A percentile compares a stretch with the other conserved stretches of the same genome.
Conservation (phyloP, 2,797 vertebrate species). For the Lagorchestes hirsutus region DNA sequence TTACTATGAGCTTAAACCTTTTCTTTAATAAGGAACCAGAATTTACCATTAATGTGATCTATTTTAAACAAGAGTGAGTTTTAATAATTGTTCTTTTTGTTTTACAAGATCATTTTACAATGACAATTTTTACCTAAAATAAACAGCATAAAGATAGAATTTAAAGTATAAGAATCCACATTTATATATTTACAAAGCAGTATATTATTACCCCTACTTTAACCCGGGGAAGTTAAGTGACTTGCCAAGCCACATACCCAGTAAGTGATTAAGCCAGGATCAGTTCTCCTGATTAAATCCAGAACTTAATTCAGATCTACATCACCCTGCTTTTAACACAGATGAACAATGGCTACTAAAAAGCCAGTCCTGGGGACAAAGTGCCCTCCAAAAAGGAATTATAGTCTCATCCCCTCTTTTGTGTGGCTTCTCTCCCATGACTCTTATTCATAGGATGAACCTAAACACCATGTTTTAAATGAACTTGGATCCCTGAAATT, state of each 20-base stretch:
- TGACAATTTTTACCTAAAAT: not conserved
- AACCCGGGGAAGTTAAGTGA: not conserved
- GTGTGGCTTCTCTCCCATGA: conserved; percentile 9
- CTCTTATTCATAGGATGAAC: not conserved
- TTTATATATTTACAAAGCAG: not conserved
- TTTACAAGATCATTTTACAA: conserved; percentile 56
- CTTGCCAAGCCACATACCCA: not conserved
- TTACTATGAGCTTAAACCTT: not conserved
- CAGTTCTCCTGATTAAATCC: not conserved
- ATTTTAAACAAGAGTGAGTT: conserved; percentile 37
- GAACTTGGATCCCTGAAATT: conserved; percentile 31
- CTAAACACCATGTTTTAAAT: conserved; percentile 43
- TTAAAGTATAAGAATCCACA: conserved; percentile 16
- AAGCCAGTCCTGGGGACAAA: not conserved
- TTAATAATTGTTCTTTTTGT: conserved; percentile 14
- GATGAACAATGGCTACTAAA: not conserved
- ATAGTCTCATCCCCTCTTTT: conserved; percentile 46
- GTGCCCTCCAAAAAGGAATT: not conserved
- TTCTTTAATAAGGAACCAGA: conserved; percentile 21
- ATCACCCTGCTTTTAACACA: not conserved
- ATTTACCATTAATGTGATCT: conserved; percentile 37
- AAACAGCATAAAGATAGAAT: conserved; percentile 30
- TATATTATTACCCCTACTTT: not conserved
- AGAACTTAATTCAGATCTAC: not conserved
- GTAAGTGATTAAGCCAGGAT: not conserved